phyloP scores from a whole-genome alignment of 2,113 vertebrate genomes.

The Xenopus laevis region DNA sequence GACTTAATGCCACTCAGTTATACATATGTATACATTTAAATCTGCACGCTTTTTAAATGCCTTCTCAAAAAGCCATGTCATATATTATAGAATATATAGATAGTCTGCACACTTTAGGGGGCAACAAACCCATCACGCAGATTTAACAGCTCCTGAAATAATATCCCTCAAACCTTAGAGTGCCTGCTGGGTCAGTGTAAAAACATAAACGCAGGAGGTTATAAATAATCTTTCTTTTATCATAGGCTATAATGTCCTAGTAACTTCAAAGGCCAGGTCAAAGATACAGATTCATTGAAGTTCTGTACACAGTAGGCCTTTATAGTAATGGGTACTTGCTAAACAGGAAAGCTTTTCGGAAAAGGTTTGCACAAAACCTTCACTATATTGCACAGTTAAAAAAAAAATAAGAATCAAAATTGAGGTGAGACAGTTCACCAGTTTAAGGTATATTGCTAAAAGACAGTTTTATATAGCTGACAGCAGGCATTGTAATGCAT shows the following conservation, averaged over 20 bases:
- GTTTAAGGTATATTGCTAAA: too few relatives aligned
- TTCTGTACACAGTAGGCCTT: conserved; percentile 67
- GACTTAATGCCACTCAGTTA: conserved; percentile 72
- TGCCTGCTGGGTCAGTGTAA: conserved; percentile 78
- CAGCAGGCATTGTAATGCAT: too few relatives aligned
- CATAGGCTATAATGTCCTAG: conserved; percentile 67
- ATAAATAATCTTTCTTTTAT: conserved; percentile 84
- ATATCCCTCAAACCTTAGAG: conserved; percentile 69
- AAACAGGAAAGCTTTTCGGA: conserved; percentile 18
- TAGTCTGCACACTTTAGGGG: conserved; percentile 68
- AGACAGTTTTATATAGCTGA: too few relatives aligned
- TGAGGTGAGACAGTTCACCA: too few relatives aligned
- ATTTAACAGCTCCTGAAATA: conserved; percentile 81
- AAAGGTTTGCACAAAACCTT: too few relatives aligned
- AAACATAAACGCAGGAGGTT: conserved; percentile 72
- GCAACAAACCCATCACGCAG: conserved; percentile 75
- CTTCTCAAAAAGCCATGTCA: conserved; percentile 70
- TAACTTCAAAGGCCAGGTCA: conserved; percentile 73
- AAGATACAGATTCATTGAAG: conserved; percentile 70
- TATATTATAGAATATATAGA: conserved; percentile 68
- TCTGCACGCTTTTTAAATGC: conserved; percentile 64
- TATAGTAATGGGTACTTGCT: conserved; percentile 56
- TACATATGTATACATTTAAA: conserved; percentile 61
- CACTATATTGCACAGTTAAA: too few relatives aligned
- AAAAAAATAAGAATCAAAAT: too few relatives aligned